These are phyloP conservation scores for Anticlea derivata DNA, from an alignment of 2,888 invertebrate genomes.

Conservation along the genomic window DNA sequence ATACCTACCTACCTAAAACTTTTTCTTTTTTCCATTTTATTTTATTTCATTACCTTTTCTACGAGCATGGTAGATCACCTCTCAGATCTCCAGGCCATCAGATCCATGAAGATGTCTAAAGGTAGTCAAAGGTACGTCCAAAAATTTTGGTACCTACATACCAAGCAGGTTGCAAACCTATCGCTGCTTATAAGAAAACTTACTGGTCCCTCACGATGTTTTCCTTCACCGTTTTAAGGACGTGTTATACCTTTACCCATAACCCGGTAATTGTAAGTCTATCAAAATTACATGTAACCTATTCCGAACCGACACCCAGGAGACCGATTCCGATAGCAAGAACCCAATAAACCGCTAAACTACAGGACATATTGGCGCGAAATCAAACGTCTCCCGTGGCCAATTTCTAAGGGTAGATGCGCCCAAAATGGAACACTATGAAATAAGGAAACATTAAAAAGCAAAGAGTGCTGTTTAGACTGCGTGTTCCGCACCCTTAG, in stretches of 20 bases:
- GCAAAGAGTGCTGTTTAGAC: neutral
- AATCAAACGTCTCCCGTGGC: slow-evolving; percentile 73
- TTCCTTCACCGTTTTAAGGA: no score
- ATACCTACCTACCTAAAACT: no score
- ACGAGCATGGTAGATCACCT: no score
- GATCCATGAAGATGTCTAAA: no score
- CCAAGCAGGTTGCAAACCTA: no score
- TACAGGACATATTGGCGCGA: slow-evolving; percentile 72
- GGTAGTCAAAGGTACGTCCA: no score
- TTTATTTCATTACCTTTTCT: no score
- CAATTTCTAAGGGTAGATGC: slow-evolving; percentile 69
- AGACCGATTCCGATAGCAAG: slow-evolving; percentile 50
- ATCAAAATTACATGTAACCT: slow-evolving; percentile 24
- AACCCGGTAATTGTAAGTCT: slow-evolving; percentile 16
- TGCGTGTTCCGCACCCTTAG: slow-evolving; percentile 1
- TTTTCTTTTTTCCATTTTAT: no score
- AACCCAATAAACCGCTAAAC: slow-evolving; percentile 66
- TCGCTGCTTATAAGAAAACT: no score
- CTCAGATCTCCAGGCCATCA: no score
- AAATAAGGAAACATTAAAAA: slow-evolving; percentile 72
- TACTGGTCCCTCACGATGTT: no score
- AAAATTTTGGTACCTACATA: no score
- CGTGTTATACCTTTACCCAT: slow-evolving; percentile 5
- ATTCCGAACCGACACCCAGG: slow-evolving; percentile 41
- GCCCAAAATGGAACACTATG: slow-evolving; percentile 52